Evolutionary conservation across 2,113 vertebrate species (phyloP).

Genomic region (Pimephales promelas): DNA sequence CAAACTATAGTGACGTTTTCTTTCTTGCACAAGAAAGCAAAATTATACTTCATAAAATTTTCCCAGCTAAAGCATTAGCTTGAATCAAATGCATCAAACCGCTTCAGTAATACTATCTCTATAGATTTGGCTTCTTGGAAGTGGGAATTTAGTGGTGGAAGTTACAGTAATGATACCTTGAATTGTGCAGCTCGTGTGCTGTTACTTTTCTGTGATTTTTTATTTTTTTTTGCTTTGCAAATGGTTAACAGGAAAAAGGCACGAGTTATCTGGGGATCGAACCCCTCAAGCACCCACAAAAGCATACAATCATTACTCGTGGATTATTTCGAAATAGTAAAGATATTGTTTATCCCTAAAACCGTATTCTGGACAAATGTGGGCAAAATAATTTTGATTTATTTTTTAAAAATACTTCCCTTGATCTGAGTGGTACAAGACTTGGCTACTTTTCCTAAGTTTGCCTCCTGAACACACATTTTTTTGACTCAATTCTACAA

Average conservation of each 20-base stretch:
- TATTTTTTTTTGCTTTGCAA: not conserved
- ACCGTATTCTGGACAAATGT: too few relatives aligned
- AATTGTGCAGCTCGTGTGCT: not conserved
- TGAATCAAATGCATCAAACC: not conserved
- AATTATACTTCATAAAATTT: not conserved
- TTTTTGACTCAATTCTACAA: too few relatives aligned
- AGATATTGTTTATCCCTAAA: not conserved
- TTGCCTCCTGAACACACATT: too few relatives aligned
- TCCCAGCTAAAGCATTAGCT: not conserved
- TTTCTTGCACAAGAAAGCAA: not conserved
- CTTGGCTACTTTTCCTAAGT: too few relatives aligned
- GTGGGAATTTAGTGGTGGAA: conserved; percentile 12
- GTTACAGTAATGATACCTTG: not conserved
- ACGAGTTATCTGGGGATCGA: not conserved
- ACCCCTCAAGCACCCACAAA: not conserved
- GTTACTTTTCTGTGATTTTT: not conserved
- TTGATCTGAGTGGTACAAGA: too few relatives aligned
- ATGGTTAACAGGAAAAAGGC: not conserved
- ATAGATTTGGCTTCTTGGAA: conserved; percentile 5
- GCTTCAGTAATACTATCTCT: not conserved
- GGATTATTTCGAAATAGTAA: not conserved
- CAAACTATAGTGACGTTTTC: not conserved
- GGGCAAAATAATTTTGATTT: too few relatives aligned
- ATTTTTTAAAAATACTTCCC: too few relatives aligned
- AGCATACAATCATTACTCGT: not conserved